Conservation (phyloP, 2,113 vertebrate species). For the Rhegmatorhina hoffmannsi region DNA sequence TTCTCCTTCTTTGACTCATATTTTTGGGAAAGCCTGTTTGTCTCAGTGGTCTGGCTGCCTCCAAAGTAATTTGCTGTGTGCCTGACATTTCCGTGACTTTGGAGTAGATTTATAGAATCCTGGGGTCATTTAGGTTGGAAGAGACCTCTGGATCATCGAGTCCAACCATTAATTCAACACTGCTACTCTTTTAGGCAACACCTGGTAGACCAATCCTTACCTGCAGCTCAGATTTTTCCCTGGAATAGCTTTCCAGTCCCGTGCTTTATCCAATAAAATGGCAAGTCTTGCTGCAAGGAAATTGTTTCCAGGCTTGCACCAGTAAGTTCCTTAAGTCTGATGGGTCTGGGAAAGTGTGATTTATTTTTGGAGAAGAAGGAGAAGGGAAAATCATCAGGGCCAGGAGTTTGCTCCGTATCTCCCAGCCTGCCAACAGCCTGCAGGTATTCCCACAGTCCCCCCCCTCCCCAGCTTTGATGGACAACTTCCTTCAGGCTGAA, state of each 20-base stretch:
- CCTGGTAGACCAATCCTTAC: no score
- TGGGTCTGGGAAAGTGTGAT: accelerated
- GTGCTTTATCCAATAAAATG: accelerated
- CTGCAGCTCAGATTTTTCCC: background rate
- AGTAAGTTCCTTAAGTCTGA: background rate
- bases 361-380: background rate
- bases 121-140: background rate
- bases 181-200: background rate
- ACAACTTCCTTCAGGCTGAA: constrained; percentile 59
- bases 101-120: background rate
- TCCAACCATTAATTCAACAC: background rate
- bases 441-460: constrained; percentile 7
- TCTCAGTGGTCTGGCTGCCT: background rate
- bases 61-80: accelerated
- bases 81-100: background rate
- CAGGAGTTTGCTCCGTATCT: background rate
- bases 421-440: background rate
- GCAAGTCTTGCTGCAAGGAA: background rate
- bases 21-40: background rate
- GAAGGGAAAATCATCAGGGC: background rate
- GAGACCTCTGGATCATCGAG: background rate
- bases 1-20: background rate
- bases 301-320: background rate
- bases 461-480: constrained; percentile 32
- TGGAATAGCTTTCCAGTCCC: background rate